These are phyloP conservation scores for Strongylocentrotus purpuratus DNA, from an alignment of 35 echinoderm and acorn worm species.

Conservation along the genomic window DNA sequence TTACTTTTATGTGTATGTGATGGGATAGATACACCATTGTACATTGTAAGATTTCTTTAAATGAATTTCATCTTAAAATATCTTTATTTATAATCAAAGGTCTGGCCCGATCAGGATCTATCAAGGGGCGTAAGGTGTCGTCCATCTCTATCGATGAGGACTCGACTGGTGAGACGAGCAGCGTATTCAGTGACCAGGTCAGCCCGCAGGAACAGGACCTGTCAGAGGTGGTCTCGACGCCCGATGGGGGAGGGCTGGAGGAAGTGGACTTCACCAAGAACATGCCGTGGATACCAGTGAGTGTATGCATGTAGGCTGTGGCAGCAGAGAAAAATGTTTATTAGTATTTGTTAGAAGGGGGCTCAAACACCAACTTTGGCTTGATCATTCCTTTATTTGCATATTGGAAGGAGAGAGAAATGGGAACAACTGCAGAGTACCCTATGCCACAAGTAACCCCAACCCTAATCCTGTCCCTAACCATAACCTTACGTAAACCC, in stretches of 20 bases:
- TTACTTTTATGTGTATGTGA: too few relatives aligned
- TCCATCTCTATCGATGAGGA: conserved; percentile 90
- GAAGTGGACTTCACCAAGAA: conserved; percentile 95
- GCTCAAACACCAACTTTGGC: too few relatives aligned
- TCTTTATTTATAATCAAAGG: conserved; percentile 26
- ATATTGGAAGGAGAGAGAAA: too few relatives aligned
- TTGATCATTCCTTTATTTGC: too few relatives aligned
- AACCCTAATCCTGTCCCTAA: too few relatives aligned
- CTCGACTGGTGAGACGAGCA: conserved; percentile 86
- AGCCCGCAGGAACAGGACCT: conserved; percentile 92
- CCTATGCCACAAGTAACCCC: too few relatives aligned
- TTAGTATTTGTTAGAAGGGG: too few relatives aligned
- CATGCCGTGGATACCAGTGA: conserved; percentile 95
- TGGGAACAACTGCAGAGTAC: too few relatives aligned
- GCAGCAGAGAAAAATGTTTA: neutral
- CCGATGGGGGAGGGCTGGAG: conserved; percentile 80
- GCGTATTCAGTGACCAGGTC: conserved; percentile 93
- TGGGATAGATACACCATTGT: too few relatives aligned
- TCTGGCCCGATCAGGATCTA: conserved; percentile 73
- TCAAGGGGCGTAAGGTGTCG: conserved; percentile 91
- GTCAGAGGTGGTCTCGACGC: conserved; percentile 71
- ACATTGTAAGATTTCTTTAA: neutral
- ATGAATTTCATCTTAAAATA: neutral
- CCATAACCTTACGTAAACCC: too few relatives aligned
- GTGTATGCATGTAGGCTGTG: too few relatives aligned